phyloP scores from a whole-genome alignment of 2,797 vertebrate genomes.

The Hydrophis major region DNA sequence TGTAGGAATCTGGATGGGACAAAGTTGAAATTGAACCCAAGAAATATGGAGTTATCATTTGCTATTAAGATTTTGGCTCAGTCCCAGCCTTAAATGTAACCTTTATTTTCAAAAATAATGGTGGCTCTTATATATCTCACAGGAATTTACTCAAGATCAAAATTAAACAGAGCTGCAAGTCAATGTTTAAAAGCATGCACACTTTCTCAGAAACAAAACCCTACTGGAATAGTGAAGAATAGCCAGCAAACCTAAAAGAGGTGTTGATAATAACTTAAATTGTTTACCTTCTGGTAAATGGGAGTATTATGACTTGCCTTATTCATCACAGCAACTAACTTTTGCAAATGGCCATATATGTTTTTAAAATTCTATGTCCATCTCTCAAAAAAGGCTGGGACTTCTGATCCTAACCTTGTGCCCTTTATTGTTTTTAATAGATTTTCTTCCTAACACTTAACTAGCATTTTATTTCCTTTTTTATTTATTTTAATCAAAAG shows the following conservation, averaged over 20 bases:
- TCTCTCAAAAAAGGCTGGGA: not conserved
- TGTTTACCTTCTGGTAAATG: not conserved
- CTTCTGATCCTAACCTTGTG: not conserved
- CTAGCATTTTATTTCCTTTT: too few relatives aligned
- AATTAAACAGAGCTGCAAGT: not conserved
- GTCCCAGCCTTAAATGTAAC: not conserved
- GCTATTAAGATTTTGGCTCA: not conserved
- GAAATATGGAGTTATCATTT: not conserved
- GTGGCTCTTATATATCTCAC: not conserved
- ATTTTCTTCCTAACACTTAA: not conserved
- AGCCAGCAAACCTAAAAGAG: not conserved
- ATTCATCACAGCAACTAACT: not conserved
- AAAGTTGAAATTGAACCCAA: not conserved
- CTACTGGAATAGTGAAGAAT: not conserved
- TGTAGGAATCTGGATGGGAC: not conserved
- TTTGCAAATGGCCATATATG: not conserved
- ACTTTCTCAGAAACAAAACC: not conserved
- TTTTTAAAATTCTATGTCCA: not conserved
- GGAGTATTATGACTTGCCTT: not conserved
- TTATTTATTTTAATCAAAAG: not conserved
- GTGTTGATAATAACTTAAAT: not conserved
- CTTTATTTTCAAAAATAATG: not conserved
- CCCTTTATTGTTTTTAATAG: not conserved
- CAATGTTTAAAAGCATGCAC: not conserved
- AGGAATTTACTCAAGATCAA: not conserved